Evolutionary conservation across 2,888 invertebrate species (phyloP), one percentile per base, ranked within the genome.

Genomic region (Esperia sulphurella): DNA sequence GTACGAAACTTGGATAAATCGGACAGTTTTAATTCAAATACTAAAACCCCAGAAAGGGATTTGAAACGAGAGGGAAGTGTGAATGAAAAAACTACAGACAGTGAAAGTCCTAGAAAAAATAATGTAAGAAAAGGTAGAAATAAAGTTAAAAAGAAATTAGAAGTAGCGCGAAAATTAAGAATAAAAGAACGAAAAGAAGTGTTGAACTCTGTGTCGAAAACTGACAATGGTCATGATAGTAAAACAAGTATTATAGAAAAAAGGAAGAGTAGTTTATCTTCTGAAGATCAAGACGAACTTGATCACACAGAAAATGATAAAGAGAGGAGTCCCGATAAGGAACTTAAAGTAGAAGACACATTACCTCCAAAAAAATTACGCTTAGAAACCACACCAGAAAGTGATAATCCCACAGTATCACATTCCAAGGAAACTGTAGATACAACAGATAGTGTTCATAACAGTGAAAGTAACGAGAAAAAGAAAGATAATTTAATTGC

Each of bases 201-300:
- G 56, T 62, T 72, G 50, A 82, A 76, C 55, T 73, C 77, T 43
- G 57, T 75, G 37, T 60, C 75, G 43, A 82, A 80, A 61, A 74
- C 72, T 59, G 83, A 84, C 52, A 80, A 71, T 56, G 66, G 75
- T 63, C 79, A 78, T 49, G 80, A 83, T 65, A 81, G 68, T 74
- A 88, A 87, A 81, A 71, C 79, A 63, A 77, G 75, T 77, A 83
- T 86, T 65, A 79, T 82, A 59, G 81, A 85, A 55, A 86, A 84
- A 49, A 72, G 86, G 54, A 85, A 88, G 66, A 88, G 84, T 52
- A 86, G 87, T 71, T 78, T 89, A 12, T 87, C 87, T 0, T 87
- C 88, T 14, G 72, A 75, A 40, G 87, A 86, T 40, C 79, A 81
- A 43, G 39, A 39, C 14, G 82, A 82, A n/a, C 79, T 81, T 8